Evolutionary conservation across 92 coral and sea anemone species (phyloP).

Genomic region (Chrysogorgia sp.): DNA sequence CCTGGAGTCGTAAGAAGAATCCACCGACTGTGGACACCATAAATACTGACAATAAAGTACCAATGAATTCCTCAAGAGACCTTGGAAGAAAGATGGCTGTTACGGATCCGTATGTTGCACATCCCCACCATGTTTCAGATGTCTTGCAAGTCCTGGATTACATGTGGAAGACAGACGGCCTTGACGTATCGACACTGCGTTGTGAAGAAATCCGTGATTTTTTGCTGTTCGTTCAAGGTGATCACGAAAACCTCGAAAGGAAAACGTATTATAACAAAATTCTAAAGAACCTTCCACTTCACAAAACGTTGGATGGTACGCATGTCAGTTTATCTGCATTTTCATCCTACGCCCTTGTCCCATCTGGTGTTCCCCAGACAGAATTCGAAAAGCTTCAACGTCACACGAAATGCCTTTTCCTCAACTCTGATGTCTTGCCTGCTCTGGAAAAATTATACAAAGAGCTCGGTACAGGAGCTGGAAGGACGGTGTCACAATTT

Average conservation of each 20-base stretch:
- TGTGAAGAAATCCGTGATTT: slow-evolving; percentile 69
- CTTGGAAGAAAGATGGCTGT: slow-evolving; percentile 49
- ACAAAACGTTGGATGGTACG: slow-evolving; percentile 74
- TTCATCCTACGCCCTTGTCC: slow-evolving; percentile 70
- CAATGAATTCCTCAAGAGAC: slow-evolving; percentile 31
- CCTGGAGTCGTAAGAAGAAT: background rate
- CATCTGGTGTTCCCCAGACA: slow-evolving; percentile 67
- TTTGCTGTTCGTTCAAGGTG: slow-evolving; percentile 82
- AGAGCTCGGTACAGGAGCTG: slow-evolving; percentile 59
- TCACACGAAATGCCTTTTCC: slow-evolving; percentile 74
- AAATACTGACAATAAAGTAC: background rate
- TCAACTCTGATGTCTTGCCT: slow-evolving; percentile 65
- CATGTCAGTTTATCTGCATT: slow-evolving; percentile 63
- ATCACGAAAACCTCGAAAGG: slow-evolving; percentile 52
- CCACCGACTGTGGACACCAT: background rate
- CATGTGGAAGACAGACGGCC: slow-evolving; percentile 33
- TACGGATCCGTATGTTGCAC: slow-evolving; percentile 66
- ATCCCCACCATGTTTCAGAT: slow-evolving; percentile 69
- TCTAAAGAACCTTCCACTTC: slow-evolving; percentile 74
- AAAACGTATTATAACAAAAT: slow-evolving; percentile 69
- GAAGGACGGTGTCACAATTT: slow-evolving; percentile 67
- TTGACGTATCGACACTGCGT: slow-evolving; percentile 54
- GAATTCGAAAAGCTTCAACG: slow-evolving; percentile 72
- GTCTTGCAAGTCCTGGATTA: slow-evolving; percentile 65
- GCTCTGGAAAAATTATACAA: slow-evolving; percentile 80